These are phyloP conservation scores for Phymorhynchus buccinoides DNA, from an alignment of 1,140 invertebrate species.

Conservation along the genomic window DNA sequence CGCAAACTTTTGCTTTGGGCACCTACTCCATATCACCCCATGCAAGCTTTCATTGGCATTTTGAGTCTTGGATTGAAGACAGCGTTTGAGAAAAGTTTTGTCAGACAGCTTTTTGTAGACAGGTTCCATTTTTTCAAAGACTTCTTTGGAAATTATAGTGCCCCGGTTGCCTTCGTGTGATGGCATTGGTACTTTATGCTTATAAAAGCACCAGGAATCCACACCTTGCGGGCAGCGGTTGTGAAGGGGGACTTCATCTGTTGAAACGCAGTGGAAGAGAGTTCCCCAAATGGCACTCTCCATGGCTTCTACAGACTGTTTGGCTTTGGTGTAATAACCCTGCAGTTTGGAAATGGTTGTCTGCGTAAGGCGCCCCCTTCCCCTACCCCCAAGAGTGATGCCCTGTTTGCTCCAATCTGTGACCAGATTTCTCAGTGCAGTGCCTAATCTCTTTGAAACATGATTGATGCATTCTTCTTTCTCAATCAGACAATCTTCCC, in stretches of 20 bases:
- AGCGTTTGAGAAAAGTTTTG: background rate
- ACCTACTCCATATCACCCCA: conserved; percentile 28
- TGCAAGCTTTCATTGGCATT: conserved; percentile 33
- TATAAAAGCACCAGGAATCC: conserved; percentile 40
- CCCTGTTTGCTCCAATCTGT: background rate
- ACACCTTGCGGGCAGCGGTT: conserved; percentile 21
- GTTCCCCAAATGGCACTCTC: conserved; percentile 24
- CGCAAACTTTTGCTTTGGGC: conserved; percentile 32
- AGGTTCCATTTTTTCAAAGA: background rate
- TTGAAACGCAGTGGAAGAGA: conserved; percentile 12
- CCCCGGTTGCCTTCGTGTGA: background rate
- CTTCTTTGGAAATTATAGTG: background rate
- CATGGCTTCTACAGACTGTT: background rate
- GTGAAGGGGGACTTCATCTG: conserved; percentile 4
- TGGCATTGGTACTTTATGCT: background rate
- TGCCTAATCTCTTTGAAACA: conserved; percentile 8
- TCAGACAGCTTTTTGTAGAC: conserved; percentile 19
- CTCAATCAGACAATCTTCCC: background rate
- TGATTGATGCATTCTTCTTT: conserved; percentile 38
- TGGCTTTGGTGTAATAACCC: background rate
- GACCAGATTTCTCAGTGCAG: background rate
- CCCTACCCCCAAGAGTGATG: background rate
- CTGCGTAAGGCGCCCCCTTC: conserved; percentile 6
- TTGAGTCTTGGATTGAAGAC: conserved; percentile 9
- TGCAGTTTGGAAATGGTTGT: conserved; percentile 8